phyloP scores from a whole-genome alignment of 2,797 vertebrate genomes.

The Falco peregrinus region DNA sequence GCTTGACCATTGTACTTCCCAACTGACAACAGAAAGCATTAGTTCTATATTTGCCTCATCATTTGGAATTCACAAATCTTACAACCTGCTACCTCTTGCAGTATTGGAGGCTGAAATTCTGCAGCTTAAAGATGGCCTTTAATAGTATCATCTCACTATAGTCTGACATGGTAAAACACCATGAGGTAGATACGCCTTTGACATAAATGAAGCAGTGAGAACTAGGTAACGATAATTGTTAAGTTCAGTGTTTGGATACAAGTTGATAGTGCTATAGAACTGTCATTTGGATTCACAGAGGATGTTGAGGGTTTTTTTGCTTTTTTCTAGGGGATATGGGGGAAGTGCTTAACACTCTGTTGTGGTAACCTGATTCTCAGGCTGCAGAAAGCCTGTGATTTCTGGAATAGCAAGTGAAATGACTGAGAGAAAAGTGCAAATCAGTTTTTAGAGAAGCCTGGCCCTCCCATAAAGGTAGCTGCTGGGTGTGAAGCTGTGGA shows the following conservation, averaged over 20 bases:
- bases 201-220: not conserved
- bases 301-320: not conserved
- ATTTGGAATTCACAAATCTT: not conserved
- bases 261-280: not conserved
- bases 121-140: not conserved
- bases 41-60: not conserved
- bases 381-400: not conserved
- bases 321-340: not conserved
- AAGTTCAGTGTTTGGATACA: not conserved
- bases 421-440: not conserved
- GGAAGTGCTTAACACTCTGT: not conserved
- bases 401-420: not conserved
- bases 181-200: not conserved
- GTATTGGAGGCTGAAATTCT: not conserved
- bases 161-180: not conserved
- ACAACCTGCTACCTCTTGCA: not conserved
- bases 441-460: not conserved
- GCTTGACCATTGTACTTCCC: not conserved
- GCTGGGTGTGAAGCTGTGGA: not conserved
- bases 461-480: not conserved
- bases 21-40: not conserved
- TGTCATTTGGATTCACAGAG: not conserved
- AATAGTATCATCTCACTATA: rapidly evolving
- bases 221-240: not conserved
- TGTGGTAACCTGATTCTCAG: not conserved